Conservation (phyloP, 2,888 invertebrate species). For the Alitta virens region DNA sequence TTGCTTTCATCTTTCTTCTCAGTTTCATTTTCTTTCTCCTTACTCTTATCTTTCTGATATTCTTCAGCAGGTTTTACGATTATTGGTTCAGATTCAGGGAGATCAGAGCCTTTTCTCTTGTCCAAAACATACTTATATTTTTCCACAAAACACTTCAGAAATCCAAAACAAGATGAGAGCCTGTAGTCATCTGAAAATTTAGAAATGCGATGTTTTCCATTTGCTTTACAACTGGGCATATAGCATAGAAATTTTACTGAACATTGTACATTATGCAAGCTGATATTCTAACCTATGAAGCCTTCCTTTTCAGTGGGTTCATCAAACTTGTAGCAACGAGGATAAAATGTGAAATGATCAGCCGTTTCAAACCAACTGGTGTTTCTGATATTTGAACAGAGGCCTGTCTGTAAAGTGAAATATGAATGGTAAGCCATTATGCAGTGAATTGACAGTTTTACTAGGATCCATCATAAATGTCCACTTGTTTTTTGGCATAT, state of each 20-base stretch:
- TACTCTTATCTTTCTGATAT: background rate
- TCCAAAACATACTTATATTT: constrained; percentile 43
- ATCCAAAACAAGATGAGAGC: constrained; percentile 80
- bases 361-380: constrained; percentile 35
- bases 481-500: no score
- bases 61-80: background rate
- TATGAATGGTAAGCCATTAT: background rate
- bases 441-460: no score
- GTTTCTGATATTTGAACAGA: constrained; percentile 33
- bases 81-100: no score
- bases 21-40: background rate
- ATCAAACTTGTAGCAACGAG: constrained; percentile 76
- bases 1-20: background rate
- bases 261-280: background rate
- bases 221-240: no score
- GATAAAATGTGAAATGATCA: constrained; percentile 75
- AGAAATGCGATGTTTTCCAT: no score
- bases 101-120: constrained; percentile 15
- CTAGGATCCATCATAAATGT: no score
- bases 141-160: constrained; percentile 75
- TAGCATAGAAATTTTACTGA: no score
- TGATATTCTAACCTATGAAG: constrained; percentile 32
- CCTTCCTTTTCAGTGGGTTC: constrained; percentile 35
- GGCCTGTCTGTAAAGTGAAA: constrained; percentile 29
- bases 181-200: constrained; percentile 75